Base-by-base conservation (phyloP, 2,888 invertebrate genomes). In the Villa cingulata region DNA sequence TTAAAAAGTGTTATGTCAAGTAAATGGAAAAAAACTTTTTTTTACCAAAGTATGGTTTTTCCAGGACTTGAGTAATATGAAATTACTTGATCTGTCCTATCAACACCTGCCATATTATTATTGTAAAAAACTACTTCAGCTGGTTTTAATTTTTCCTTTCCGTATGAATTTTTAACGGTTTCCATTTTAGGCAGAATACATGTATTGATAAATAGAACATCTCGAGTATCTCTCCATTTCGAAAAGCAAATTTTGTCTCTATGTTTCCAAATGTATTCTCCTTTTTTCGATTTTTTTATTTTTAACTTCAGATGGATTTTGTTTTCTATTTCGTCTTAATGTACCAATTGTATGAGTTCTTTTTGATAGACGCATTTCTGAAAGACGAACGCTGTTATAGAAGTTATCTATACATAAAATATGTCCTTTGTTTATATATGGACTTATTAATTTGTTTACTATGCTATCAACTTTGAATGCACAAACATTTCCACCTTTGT, bases 401-500 rank as follows among this genome's bases (percentile, higher is more conserved):
- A 52, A 56, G 49, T 56, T 57, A 44, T 60, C 58, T 58, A 59
- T 61, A 46, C 50, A 58, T 18, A 62, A 41, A 45, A 58, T 50
- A 50, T 58, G 57, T 20, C 59, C 59, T 46, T 57, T 56, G 45
- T 57, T 49, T 16, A 60, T 46, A 48, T 57, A 59, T 19, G 58
- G 55, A 43, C 54, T 27, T 54, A 58, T 56, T 41, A 60, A 50
- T 43, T 54, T 43, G 45, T 59, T 44, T 10, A 59, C 58, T 2
- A 41, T 12, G 2, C 5, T 1, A 16, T 41, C 9, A 12, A 10
- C 17, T 41, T 41, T 41, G 3, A 7, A 12, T 17, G 16, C 6
- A 17, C 12, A 18, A 38, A 17, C 19, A 10, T n/a, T 3, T 16
- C 16, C 40, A 16, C n/a, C 6, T 17, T 29, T 16, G 4, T 7